These are phyloP conservation scores for Balaeniceps rex DNA, from an alignment of 2,113 vertebrate species.

Conservation along the genomic window DNA sequence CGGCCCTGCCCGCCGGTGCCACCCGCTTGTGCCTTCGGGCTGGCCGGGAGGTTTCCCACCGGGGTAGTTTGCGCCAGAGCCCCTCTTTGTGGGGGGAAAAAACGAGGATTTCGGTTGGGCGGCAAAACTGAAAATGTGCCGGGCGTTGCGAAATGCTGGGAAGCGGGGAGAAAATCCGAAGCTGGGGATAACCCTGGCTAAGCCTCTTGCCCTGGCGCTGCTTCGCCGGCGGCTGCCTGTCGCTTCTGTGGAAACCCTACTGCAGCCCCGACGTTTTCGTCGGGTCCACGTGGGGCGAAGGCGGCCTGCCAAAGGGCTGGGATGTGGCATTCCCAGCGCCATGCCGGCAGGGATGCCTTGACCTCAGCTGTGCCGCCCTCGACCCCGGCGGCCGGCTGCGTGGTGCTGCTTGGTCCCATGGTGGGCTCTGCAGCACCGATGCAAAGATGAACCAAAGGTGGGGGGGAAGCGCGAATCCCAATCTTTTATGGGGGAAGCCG, in stretches of 20 bases:
- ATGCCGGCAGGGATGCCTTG: neutral
- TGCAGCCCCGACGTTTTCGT: too few relatives aligned
- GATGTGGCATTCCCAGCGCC: fast-evolving
- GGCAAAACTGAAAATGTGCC: neutral
- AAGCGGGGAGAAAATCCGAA: neutral
- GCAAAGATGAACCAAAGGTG: neutral
- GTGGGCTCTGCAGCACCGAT: fast-evolving
- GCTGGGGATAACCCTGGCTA: neutral
- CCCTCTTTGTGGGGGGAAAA: neutral
- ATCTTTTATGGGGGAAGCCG: neutral
- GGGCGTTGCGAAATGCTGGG: neutral
- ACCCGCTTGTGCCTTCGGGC: neutral
- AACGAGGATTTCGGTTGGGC: neutral
- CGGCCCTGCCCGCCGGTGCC: neutral
- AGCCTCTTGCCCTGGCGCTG: neutral
- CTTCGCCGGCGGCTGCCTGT: neutral
- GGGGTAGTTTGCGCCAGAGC: too few relatives aligned
- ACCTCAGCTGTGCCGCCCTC: neutral
- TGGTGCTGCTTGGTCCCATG: neutral
- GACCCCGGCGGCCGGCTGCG: fast-evolving
- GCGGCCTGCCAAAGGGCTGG: neutral
- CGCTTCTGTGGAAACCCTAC: too few relatives aligned
- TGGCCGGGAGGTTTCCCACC: neutral
- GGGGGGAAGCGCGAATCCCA: neutral
- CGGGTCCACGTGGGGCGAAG: neutral